Percentiles rank a stretch among this genome's conserved stretches.
phyloP scores from a whole-genome alignment of 1,140 invertebrate genomes.

The Drosophila takahashii region DNA sequence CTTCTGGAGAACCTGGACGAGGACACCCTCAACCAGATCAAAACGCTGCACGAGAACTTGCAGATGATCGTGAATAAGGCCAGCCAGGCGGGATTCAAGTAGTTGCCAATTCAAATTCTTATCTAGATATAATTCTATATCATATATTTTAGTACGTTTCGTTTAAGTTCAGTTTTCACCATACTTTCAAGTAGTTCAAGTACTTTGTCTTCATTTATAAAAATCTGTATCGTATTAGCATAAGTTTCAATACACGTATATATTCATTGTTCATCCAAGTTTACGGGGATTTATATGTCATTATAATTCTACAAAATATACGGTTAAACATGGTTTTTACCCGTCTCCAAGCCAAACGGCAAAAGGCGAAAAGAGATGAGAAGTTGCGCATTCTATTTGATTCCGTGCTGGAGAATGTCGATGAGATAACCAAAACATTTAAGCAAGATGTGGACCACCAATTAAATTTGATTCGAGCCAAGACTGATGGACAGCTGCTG shows the following conservation, averaged over 20 bases:
- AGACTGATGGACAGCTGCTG: constrained; percentile 34
- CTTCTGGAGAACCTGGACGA: constrained; percentile 68
- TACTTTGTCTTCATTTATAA: constrained; percentile 17
- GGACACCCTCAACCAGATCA: constrained; percentile 73
- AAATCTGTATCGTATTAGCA: constrained; percentile 9
- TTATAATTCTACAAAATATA: neutral
- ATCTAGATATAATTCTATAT: constrained; percentile 33
- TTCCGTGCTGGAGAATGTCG: constrained; percentile 24
- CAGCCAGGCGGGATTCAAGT: constrained; percentile 64
- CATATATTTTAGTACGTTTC: constrained; percentile 36
- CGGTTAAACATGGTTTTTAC: constrained; percentile 28
- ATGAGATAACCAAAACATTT: constrained; percentile 27
- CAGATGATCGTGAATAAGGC: constrained; percentile 74
- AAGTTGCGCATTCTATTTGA: constrained; percentile 51
- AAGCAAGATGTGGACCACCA: constrained; percentile 33
- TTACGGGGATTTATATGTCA: neutral
- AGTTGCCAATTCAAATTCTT: constrained; percentile 13
- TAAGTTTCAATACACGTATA: constrained; percentile 24
- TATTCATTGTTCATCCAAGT: constrained; percentile 9
- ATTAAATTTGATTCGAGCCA: constrained; percentile 30
- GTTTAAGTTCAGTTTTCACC: constrained; percentile 33
- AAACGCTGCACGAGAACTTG: constrained; percentile 73
- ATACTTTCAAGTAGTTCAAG: constrained; percentile 14
- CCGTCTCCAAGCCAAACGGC: constrained; percentile 34
- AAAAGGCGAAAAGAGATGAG: constrained; percentile 40